Base-by-base conservation (phyloP, 2,888 invertebrate genomes). In the Heliconius hortense region DNA sequence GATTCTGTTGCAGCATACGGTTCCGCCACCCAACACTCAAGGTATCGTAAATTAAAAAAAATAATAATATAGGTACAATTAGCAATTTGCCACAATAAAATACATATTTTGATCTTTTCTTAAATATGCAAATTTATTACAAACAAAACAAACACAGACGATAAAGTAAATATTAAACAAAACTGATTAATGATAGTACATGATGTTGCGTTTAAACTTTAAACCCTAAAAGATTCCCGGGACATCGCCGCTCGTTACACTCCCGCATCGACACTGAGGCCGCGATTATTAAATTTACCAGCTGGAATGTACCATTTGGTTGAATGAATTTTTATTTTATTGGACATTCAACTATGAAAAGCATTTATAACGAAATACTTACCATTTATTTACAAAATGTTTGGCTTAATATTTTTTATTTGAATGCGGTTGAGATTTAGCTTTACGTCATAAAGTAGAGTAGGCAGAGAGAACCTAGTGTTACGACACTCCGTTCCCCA, bases 211-310 rank as follows among this genome's bases (percentile, higher is more conserved):
- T 72, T 60, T 72, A 75, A 72, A 60, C 18, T 72, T 60, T 72
- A 75, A 72, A 60, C 18, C 62, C 43, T 70, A 63, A 75, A 75
- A 75, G 39, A 70, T 48, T 72, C 60, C 62, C 60, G 77, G 71
- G 56, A 62, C 73, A 39, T 48, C 64, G 15, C 53, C 68, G 56
- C 39, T 63, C 72, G 68, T 73, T 70, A 66, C 48, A 69, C 35
- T 62, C 31, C 56, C 59, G 64, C 59, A 59, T 60, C 77, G 35
- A 60, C 28, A 31, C 68, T 56, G 71, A 73, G 48, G 63, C 56
- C 71, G 72, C 64, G 76, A 56, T 76, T 78, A 76, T 76, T 79
- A 76, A 77, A 78, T 78, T 78, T 71, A 74, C 74, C 74, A 63
- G 31, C 72, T 39, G 60, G 59, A 74, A 73, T 70, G 56, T 66